These are phyloP conservation scores for Eristalis pertinax DNA, from an alignment of 2,888 invertebrate genomes.

Conservation along the genomic window DNA sequence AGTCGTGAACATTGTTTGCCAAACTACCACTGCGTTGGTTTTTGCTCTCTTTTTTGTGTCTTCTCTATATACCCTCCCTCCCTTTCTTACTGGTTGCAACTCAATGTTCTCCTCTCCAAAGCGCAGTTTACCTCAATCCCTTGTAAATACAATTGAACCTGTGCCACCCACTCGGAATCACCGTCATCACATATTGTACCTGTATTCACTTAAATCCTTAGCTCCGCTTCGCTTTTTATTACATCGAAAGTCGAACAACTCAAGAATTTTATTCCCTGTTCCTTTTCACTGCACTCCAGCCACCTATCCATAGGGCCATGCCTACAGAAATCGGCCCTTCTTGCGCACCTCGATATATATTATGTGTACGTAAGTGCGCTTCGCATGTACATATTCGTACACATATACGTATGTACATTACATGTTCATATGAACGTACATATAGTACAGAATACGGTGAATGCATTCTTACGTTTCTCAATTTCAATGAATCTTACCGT, in stretches of 20 bases:
- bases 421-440: neutral
- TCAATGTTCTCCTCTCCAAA: constrained; percentile 65
- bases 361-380: too few relatives aligned
- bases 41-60: constrained; percentile 6
- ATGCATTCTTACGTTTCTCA: constrained; percentile 60
- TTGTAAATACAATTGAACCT: constrained; percentile 68
- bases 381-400: neutral
- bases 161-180: constrained; percentile 34
- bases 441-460: neutral
- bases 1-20: constrained; percentile 70
- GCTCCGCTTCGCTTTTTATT: constrained; percentile 59
- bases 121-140: constrained; percentile 70
- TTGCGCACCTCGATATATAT: neutral
- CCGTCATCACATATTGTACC: constrained; percentile 43
- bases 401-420: too few relatives aligned
- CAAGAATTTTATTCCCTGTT: constrained; percentile 62
- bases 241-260: constrained; percentile 70
- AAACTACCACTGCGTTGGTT: constrained; percentile 59
- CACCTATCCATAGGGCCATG: neutral
- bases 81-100: constrained; percentile 6
- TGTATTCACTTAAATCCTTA: constrained; percentile 69
- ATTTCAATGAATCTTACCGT: constrained; percentile 64
- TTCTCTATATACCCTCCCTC: neutral
- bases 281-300: neutral
- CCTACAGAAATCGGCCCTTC: constrained; percentile 24